Conservation (phyloP, 2,113 vertebrate species). For the Anarrhichthys ocellatus region DNA sequence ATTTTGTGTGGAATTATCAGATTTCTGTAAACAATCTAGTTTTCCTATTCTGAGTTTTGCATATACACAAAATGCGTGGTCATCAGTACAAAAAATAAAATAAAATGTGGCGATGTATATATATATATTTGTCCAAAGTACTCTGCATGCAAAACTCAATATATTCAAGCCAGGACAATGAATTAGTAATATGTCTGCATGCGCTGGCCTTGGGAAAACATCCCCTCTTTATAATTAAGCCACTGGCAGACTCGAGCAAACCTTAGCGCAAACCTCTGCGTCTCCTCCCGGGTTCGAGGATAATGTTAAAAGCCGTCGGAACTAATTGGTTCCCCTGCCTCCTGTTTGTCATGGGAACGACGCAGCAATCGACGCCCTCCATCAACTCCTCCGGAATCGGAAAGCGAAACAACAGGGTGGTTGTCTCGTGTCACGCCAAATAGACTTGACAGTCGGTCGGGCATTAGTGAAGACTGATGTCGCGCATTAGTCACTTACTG, state of each 20-base stretch:
- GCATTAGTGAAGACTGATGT: conserved; percentile 69
- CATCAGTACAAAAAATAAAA: conserved; percentile 6
- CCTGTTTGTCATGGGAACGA: conserved; percentile 73
- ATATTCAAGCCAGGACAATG: conserved; percentile 57
- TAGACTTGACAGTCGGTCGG: conserved; percentile 51
- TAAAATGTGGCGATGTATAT: too few relatives aligned
- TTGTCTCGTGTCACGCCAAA: conserved; percentile 47
- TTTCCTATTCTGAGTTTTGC: neutral
- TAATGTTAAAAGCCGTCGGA: conserved; percentile 68
- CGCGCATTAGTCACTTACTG: conserved; percentile 22
- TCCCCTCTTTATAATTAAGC: conserved; percentile 69
- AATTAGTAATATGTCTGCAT: conserved; percentile 72
- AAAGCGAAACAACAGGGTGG: conserved; percentile 56
- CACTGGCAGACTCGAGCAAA: conserved; percentile 50
- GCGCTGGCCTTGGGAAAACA: conserved; percentile 67
- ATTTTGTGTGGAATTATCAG: neutral
- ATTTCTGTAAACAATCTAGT: neutral
- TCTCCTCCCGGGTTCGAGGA: conserved; percentile 54
- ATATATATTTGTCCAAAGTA: conserved; percentile 13
- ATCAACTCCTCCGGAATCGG: conserved; percentile 41
- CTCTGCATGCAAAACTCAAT: conserved; percentile 32
- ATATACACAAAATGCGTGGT: neutral
- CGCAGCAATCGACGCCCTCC: conserved; percentile 56
- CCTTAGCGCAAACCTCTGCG: conserved; percentile 26
- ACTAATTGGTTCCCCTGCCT: conserved; percentile 81